Base-by-base conservation (phyloP, 2,113 vertebrate genomes). In the Equus przewalskii region DNA sequence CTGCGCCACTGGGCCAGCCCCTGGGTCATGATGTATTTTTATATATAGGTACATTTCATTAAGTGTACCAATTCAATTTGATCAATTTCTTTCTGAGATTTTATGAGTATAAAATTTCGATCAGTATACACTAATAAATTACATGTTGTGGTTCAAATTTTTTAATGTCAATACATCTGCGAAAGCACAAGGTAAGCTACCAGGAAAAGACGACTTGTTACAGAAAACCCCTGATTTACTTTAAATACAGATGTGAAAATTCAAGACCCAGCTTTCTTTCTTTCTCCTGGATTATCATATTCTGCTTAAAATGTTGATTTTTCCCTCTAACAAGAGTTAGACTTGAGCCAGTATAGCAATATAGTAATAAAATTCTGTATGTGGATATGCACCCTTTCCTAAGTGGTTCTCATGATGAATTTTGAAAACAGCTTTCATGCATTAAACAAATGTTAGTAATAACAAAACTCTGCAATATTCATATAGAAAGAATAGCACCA, bases 141-240 rank as follows among this genome's bases (percentile, higher is more conserved):
- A 90, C 2, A 69, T 41, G 15, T 0, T 93, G 16, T 46, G 30
- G 49, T 91, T 58, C 69, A 75, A 54, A 65, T 49, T 76, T 69
- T 85, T 24, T 19, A 87, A 85, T 86, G 49, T 62, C 75, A 91
- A 44, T 65, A 36, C 1, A 62, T 76, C 65, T 95, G 21, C 67
- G 60, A 81, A 97, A 89, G 36, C 33, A 36, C 18, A 93, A 84
- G 49, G 28, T 13, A 94, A 92, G 49, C 75, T 44, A 58, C 26
- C 18, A 97, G 36, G 79, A 94, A 88, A 97, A 95, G 58, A 93
- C 65, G 26, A 75, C 75, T 81, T 89, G 46, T 18, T 84, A 87
- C 14, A 81, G 28, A 96, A 96, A 87, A 86, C 5, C 73, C 1
- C 5, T 94, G 89, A 83, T 80, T 96, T 76, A 79, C 51, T 95